Evolutionary conservation across 2,888 invertebrate genomes (phyloP), one percentile per base, ranked within the genome.

Genomic region (Rotaria sp.): DNA sequence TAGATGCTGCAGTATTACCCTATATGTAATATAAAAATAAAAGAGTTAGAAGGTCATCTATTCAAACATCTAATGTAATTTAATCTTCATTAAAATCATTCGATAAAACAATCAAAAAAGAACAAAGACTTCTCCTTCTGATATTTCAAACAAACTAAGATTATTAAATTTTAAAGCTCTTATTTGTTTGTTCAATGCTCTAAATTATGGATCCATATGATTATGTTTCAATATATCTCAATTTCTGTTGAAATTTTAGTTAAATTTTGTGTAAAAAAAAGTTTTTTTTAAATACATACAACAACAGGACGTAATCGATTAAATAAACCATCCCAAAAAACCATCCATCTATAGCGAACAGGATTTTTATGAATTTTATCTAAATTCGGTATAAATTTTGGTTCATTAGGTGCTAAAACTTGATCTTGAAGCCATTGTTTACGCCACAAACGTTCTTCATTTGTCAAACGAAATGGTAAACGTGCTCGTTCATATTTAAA

Each of bases 391-490:
- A 75, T 26, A 26, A 26, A n/a, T 75, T 75, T 75, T 15, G 86
- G 85, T 38, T 86, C 86, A 38, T 85, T 55, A 48, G 59, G 75
- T 35, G 75, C 75, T 48, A 86, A 85, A 45, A 85, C 80, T 85
- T 86, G 86, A 59, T 85, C 75, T 85, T 85, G 55, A n/a, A 86
- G 15, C 85, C 86, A 87, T 38, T 67, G 74, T 80, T 87, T 87
- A 41, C 85, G 84, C 41, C 87, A 57, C 21, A 55, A 24, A 26
- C 87, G 84, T 11, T 87, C 87, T 67, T 85, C 87, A 3, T 87
- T 85, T 24, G 55, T 85, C 85, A 87, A 84, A 67, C 84, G 85
- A 55, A 87, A 87, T 80, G 87, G 87, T 84, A 87, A 86, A 45
- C 87, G 67, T 52, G 84, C 41, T 30, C 87, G 45, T 74, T 87